Conservation (phyloP, 1,140 invertebrate species). For the Hylyphantes graminicola region DNA sequence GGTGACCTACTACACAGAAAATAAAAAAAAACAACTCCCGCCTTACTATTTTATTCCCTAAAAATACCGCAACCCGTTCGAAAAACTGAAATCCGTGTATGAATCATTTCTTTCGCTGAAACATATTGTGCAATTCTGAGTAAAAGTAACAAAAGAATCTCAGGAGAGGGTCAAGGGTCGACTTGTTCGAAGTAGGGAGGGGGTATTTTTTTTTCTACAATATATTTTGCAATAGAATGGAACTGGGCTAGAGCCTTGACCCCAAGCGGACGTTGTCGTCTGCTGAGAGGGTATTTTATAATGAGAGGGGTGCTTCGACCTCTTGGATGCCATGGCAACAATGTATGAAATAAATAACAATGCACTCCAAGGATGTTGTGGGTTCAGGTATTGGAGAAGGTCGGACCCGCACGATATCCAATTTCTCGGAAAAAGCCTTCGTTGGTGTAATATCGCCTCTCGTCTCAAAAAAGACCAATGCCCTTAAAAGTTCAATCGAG, state of each 20-base stretch:
- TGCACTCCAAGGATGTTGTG: too few species aligned
- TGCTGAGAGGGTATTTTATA: not conserved
- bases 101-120: conserved; percentile 13
- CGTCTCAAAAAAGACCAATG: too few species aligned
- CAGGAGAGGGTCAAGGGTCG: conserved; percentile 12
- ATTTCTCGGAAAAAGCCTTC: too few species aligned
- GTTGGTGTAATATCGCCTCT: too few species aligned
- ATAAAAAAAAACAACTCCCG: too few species aligned
- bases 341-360: too few species aligned
- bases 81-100: not conserved
- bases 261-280: conserved; percentile 27
- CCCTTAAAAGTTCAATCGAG: too few species aligned
- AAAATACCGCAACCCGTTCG: too few species aligned
- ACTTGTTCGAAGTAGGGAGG: not conserved
- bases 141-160: not conserved
- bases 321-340: conserved; percentile 26
- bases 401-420: too few species aligned
- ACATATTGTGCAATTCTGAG: conserved; percentile 18
- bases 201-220: not conserved
- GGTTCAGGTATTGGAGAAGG: too few species aligned
- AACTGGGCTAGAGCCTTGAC: conserved; percentile 48
- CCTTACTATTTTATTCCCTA: too few species aligned
- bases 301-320: conserved; percentile 19
- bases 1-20: too few species aligned
- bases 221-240: not conserved